These are phyloP conservation scores for Meteorus sp. DNA, from an alignment of 1,140 invertebrate species.

Conservation along the genomic window DNA sequence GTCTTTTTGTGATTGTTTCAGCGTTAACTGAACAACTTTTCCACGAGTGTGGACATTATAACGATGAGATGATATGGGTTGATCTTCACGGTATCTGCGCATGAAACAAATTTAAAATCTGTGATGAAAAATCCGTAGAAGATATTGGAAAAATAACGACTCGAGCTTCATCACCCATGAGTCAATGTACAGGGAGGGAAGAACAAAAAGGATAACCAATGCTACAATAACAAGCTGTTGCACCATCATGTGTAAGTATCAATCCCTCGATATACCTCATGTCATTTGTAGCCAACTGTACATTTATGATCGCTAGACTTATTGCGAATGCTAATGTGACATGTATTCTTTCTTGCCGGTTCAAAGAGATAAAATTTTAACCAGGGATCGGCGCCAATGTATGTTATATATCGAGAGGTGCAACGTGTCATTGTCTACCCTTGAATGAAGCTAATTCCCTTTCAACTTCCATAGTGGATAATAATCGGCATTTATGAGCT, in stretches of 20 bases:
- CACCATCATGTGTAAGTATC: slow-evolving; percentile 22
- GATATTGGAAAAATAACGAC: too few species aligned
- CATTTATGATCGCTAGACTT: slow-evolving; percentile 1
- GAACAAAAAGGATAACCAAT: neutral
- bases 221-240: slow-evolving; percentile 30
- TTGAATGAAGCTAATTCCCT: slow-evolving; percentile 19
- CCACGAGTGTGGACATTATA: slow-evolving; percentile 52
- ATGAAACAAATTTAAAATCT: neutral
- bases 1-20: slow-evolving; percentile 59
- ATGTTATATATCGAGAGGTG: neutral
- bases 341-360: slow-evolving; percentile 11
- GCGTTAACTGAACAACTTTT: slow-evolving; percentile 59
- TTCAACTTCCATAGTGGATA: neutral
- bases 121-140: too few species aligned
- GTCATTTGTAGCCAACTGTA: slow-evolving; percentile 44
- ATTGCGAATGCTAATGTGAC: slow-evolving; percentile 1
- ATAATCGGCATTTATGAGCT: neutral
- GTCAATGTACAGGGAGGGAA: too few species aligned
- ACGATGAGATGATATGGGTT: slow-evolving; percentile 49
- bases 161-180: too few species aligned
- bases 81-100: slow-evolving; percentile 48
- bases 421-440: slow-evolving; percentile 30
- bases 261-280: slow-evolving; percentile 14
- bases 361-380: neutral
- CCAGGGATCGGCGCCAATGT: slow-evolving; percentile 15